Percentiles rank a stretch among this genome's conserved stretches.
Conservation (phyloP, 2,113 vertebrate species). For the Onychostruthus taczanowskii region DNA sequence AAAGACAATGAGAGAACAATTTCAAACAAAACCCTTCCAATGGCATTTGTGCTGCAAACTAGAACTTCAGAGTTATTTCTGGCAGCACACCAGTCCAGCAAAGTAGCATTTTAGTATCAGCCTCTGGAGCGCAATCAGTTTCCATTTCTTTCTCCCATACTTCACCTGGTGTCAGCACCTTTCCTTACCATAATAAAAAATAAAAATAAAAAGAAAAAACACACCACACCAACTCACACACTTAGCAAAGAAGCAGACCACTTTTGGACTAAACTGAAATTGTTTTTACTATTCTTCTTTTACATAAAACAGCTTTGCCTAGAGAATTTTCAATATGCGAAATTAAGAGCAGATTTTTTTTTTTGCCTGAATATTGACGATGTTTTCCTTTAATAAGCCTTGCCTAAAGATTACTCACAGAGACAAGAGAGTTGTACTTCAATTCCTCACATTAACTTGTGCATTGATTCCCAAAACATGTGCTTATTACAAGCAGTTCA, state of each 20-base stretch:
- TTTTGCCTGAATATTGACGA: background rate
- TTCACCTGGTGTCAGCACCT: background rate
- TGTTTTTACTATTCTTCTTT: background rate
- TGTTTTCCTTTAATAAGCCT: background rate
- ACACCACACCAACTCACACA: background rate
- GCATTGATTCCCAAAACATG: background rate
- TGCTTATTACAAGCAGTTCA: background rate
- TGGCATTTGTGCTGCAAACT: background rate
- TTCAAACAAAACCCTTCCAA: background rate
- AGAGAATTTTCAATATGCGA: background rate
- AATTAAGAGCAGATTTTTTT: background rate
- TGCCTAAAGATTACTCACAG: background rate
- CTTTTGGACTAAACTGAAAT: background rate
- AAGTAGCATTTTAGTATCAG: background rate
- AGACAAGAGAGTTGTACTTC: background rate
- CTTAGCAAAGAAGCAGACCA: background rate
- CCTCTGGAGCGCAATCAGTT: background rate
- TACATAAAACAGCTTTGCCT: background rate
- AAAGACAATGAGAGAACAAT: background rate
- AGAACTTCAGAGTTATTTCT: background rate
- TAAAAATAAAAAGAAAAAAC: background rate
- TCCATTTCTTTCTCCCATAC: background rate
- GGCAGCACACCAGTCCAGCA: background rate
- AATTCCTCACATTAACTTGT: background rate
- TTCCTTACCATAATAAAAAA: background rate